phyloP scores from a whole-genome alignment of 2,888 invertebrate species.

The Stenchaetothrips biformis region DNA sequence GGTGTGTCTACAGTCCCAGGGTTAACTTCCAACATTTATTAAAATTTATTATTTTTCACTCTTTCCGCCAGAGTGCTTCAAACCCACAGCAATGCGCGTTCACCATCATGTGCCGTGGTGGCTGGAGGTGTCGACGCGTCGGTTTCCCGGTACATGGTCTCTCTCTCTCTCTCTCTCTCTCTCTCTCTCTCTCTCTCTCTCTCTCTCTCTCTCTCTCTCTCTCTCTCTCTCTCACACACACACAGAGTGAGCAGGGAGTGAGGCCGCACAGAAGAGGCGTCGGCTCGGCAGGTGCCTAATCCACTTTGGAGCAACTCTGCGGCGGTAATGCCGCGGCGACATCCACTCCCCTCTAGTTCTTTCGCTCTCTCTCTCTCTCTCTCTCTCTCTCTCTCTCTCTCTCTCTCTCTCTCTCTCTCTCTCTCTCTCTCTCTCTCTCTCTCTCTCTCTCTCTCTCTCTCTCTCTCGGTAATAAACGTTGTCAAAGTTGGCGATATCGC shows the following conservation, averaged over 20 bases:
- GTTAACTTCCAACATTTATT: too few relatives aligned
- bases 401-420: constrained; percentile 1
- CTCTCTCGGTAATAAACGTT: background rate
- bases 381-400: constrained; percentile 1
- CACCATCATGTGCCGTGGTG: too few relatives aligned
- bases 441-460: background rate
- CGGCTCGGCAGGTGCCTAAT: background rate
- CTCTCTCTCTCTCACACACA: background rate
- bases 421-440: background rate
- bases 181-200: background rate
- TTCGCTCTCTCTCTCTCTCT: background rate
- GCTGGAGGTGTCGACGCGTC: too few relatives aligned
- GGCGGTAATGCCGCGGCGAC: background rate
- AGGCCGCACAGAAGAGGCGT: background rate
- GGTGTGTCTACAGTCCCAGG: too few relatives aligned
- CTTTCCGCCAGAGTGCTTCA: too few relatives aligned
- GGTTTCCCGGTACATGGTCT: too few relatives aligned
- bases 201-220: background rate
- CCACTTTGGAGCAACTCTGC: background rate
- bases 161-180: background rate
- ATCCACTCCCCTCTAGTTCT: background rate
- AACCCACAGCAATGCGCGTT: too few relatives aligned
- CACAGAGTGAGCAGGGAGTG: background rate
- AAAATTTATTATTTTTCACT: too few relatives aligned
- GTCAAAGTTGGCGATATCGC: background rate